phyloP scores from a whole-genome alignment of 2,888 invertebrate species.

The Physocephala rufipes region DNA sequence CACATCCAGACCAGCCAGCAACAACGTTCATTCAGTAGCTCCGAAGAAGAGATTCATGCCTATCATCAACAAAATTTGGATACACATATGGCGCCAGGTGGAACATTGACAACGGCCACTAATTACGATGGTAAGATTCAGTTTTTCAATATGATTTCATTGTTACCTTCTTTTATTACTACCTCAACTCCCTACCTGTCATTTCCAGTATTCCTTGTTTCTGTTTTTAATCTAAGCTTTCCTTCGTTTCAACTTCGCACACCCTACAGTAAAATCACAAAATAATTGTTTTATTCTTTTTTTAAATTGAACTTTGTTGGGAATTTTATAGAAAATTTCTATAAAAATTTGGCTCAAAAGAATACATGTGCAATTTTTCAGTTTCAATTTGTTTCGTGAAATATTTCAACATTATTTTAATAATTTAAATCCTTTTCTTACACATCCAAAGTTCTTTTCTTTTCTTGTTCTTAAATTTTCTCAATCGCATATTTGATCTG shows the following conservation, averaged over 20 bases:
- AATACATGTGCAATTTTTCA: background rate
- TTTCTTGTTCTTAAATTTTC: too few species aligned
- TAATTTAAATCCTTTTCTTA: too few species aligned
- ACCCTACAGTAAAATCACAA: slow-evolving; percentile 14
- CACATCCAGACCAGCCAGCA: slow-evolving; percentile 55
- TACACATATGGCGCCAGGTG: slow-evolving; percentile 28
- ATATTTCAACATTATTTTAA: background rate
- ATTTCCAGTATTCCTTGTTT: background rate
- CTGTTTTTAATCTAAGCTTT: too few species aligned
- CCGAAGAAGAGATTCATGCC: slow-evolving; percentile 84
- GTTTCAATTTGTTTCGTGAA: background rate
- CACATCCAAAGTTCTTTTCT: too few species aligned
- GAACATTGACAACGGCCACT: slow-evolving; percentile 29
- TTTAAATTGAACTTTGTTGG: slow-evolving; percentile 37
- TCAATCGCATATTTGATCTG: too few species aligned
- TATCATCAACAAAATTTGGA: slow-evolving; percentile 44
- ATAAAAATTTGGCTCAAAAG: too few species aligned
- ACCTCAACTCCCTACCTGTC: slow-evolving; percentile 21
- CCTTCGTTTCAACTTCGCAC: slow-evolving; percentile 14
- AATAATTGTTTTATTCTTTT: slow-evolving; percentile 26
- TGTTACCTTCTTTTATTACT: slow-evolving; percentile 30
- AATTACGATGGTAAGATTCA: slow-evolving; percentile 68
- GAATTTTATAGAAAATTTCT: slow-evolving; percentile 29
- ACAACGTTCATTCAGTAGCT: slow-evolving; percentile 67
- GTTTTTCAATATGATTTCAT: slow-evolving; percentile 57